Percentiles rank a stretch among this genome's conserved stretches.
Conservation (phyloP, 92 coral and sea anemone genomes). For the Palythoa heliodiscus region DNA sequence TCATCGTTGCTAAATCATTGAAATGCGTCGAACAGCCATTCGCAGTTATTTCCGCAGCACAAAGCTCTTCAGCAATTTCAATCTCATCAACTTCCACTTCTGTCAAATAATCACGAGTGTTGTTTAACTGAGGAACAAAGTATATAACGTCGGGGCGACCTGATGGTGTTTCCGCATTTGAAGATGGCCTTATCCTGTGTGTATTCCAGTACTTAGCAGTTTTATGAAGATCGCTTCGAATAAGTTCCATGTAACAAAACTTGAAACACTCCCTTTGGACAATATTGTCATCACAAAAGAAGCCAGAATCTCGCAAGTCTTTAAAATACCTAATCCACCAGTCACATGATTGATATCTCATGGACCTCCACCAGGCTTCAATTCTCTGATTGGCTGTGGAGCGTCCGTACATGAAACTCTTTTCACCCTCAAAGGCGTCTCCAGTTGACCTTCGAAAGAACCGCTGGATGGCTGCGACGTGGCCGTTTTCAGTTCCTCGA, state of each 20-base stretch:
- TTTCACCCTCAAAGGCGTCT: conserved; percentile 34
- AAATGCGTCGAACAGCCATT: conserved; percentile 65
- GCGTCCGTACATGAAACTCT: conserved; percentile 48
- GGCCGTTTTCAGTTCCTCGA: conserved; percentile 13
- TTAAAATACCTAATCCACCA: conserved; percentile 65
- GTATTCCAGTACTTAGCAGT: conserved; percentile 40
- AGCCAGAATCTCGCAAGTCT: conserved; percentile 55
- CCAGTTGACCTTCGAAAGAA: conserved; percentile 37
- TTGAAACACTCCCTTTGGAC: conserved; percentile 55
- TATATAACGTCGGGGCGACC: conserved; percentile 66
- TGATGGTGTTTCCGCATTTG: conserved; percentile 51
- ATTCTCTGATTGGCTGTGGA: conserved; percentile 53
- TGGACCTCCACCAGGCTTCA: conserved; percentile 60
- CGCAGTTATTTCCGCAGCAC: conserved; percentile 47
- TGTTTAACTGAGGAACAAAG: conserved; percentile 55
- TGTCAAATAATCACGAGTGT: conserved; percentile 60
- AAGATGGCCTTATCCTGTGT: conserved; percentile 41
- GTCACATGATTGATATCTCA: conserved; percentile 31
- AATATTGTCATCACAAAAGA: conserved; percentile 52
- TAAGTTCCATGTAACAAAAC: conserved; percentile 56
- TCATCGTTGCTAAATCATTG: conserved; percentile 66
- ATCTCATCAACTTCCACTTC: conserved; percentile 62
- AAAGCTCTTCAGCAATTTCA: conserved; percentile 61
- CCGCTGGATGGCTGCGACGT: conserved; percentile 50
- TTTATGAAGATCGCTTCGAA: conserved; percentile 29